Evolutionary conservation across 92 coral and sea anemone species (phyloP), one percentile per base, ranked within the genome.

Genomic region (Paramuricea clavata): DNA sequence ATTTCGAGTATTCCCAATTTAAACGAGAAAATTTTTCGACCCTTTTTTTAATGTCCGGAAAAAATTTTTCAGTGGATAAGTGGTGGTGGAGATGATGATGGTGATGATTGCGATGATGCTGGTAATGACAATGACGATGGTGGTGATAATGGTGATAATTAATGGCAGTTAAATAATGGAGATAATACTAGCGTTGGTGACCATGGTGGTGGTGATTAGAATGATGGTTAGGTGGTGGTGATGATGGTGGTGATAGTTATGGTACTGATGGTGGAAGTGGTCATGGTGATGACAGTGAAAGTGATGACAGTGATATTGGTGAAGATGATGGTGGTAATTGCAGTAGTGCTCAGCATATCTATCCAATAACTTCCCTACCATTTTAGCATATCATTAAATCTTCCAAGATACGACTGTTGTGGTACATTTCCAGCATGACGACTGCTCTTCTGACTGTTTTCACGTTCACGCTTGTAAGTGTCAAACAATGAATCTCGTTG

Each of bases 331-430:
- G 17, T 16, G 22, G 2, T 50, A 16, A 64, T 64, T 67, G 28
- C 5, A 13, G 31, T 2, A 72, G 3, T 7, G 1, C 28, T 32
- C 43, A 22, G 17, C 13, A 28, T 21, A 5, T 26, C 19, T 17
- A 12, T 2, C 52, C 56, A 25, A 42, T 36, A 60, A 8, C 15
- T 19, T 41, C 6, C 57, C 7, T 61, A 79, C 84, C 84, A 79
- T 36, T 35, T 57, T 23, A 79, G 19, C 84, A 79, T 79, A 57
- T 59, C 84, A 26, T 47, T 79, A 47, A 79, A 79, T 61, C 64
- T 56, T 27, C 43, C 67, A 4, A 76, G 67, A 54, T 49, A 31
- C 9, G 68, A 76, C 23, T 76, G 67, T 28, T 56, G 47, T 21
- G 60, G 67, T 0, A 33, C 64, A 22, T 31, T 36, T 9, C 49